Conservation (phyloP, 2,797 vertebrate species). For the Gambelia wislizenii region DNA sequence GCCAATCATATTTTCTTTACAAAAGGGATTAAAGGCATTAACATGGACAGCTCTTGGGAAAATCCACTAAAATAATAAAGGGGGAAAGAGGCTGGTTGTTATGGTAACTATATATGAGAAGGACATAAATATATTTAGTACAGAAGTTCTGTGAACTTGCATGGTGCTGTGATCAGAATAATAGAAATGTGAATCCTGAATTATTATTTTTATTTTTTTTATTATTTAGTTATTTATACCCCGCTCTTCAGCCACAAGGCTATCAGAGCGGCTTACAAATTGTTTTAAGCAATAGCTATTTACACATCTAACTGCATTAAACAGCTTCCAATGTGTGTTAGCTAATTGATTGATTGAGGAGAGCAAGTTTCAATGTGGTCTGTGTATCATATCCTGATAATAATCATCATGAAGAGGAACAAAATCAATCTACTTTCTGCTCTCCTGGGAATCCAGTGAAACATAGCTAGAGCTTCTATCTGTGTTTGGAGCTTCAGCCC, state of each 20-base stretch:
- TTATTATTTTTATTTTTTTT: too few relatives aligned
- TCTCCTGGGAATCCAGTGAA: not conserved
- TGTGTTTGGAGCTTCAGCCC: not conserved
- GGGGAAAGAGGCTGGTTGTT: conserved; percentile 8
- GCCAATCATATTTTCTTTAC: not conserved
- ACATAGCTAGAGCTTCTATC: not conserved
- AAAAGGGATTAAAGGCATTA: not conserved
- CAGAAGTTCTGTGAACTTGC: not conserved
- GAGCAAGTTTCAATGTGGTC: not conserved
- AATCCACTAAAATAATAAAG: conserved; percentile 17
- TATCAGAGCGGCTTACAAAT: too few relatives aligned
- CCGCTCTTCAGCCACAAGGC: too few relatives aligned
- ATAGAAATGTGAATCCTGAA: conserved; percentile 19
- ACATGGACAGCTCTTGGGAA: not conserved
- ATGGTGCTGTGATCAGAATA: conserved; percentile 38
- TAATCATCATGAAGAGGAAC: not conserved
- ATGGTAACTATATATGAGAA: conserved; percentile 20
- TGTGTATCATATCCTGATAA: not conserved
- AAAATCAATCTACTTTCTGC: not conserved
- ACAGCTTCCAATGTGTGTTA: too few relatives aligned
- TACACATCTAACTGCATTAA: too few relatives aligned
- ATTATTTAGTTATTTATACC: too few relatives aligned
- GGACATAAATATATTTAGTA: conserved; percentile 10
- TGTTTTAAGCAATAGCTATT: too few relatives aligned
- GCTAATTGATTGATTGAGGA: conserved; percentile 1